Base-by-base conservation (phyloP, 2,888 invertebrate genomes). In the Dryobotodes eremita region DNA sequence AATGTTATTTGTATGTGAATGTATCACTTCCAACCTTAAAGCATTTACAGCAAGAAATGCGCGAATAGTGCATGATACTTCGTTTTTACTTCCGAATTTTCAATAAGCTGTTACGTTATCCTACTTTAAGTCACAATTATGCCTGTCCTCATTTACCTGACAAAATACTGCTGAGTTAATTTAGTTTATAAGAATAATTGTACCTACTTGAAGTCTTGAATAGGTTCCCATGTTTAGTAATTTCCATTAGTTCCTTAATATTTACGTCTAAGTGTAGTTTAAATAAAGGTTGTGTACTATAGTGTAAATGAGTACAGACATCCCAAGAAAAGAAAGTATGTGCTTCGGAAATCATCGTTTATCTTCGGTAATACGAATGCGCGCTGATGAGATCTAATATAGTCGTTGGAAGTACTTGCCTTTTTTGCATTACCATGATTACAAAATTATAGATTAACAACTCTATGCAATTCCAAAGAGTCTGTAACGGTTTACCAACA, bases 201-300 rank as follows among this genome's bases (percentile, higher is more conserved):
- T 70, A n/a, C n/a, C 10, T 64, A 75, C 26, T 57, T 55, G 48
- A 75, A 84, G 69, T 84, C 11, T 80, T 65, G 26, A 70, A 72
- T 75, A 80, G 46, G 55, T 72, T 75, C 55, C 61, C 53, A 66
- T 48, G 23, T 71, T 77, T 77, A 70, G 31, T 76, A n/a, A 57
- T 78, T 86, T 70, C 78, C 31, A 77, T 82, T 85, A 62, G 77
- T 81, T 84, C 80, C 78, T 88, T 86, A 78, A 75, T 72, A 73
- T 68, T 78, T 75, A 75, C 36, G 11, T 59, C 62, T 84, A 89
- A 75, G 71, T 75, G 80, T 89, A 89, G 82, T 70, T 83, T 72
- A 80, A 87, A 84, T 82, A 77, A 89, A 78, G 89, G 89, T 89
- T 88, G 88, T 89, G 88, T 88, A 85, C 69, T 80, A 71, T 82